Evolutionary conservation across 2,888 invertebrate genomes (phyloP).

Genomic region (Synergus itoensis): DNA sequence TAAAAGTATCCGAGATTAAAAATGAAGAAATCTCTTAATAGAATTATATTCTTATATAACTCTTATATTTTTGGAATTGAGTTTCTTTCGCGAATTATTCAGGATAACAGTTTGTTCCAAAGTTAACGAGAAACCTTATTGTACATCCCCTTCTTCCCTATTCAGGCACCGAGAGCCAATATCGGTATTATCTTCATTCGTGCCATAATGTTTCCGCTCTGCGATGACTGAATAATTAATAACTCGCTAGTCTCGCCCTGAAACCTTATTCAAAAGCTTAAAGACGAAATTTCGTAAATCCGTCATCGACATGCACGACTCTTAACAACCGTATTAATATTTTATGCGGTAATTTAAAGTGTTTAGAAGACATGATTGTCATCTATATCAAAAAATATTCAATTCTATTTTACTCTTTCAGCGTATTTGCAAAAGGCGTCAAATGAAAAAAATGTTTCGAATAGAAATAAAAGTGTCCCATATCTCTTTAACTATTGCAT

Average conservation of each 20-base stretch:
- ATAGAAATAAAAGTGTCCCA: not conserved
- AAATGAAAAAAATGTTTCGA: not conserved
- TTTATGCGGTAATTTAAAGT: not conserved
- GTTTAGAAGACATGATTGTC: too few relatives aligned
- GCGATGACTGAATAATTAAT: slow-evolving; percentile 24
- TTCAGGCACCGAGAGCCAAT: slow-evolving; percentile 2
- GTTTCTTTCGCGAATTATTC: not conserved
- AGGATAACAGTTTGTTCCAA: not conserved
- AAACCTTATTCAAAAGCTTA: slow-evolving; percentile 4
- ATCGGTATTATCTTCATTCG: not conserved
- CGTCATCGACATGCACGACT: slow-evolving; percentile 8
- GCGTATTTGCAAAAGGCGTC: not conserved
- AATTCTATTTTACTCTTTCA: not conserved
- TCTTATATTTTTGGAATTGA: not conserved
- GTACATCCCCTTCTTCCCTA: not conserved
- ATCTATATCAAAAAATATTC: not conserved
- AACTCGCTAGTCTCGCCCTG: not conserved
- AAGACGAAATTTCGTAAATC: slow-evolving; percentile 18
- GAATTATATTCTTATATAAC: not conserved
- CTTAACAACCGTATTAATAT: not conserved
- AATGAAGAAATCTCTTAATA: not conserved
- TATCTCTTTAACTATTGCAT: slow-evolving; percentile 15
- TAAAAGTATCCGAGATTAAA: too few relatives aligned
- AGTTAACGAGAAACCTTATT: not conserved
- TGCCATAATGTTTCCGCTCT: slow-evolving; percentile 1